Conservation (phyloP, 1,140 invertebrate genomes). For the Kradibia gibbosae region DNA sequence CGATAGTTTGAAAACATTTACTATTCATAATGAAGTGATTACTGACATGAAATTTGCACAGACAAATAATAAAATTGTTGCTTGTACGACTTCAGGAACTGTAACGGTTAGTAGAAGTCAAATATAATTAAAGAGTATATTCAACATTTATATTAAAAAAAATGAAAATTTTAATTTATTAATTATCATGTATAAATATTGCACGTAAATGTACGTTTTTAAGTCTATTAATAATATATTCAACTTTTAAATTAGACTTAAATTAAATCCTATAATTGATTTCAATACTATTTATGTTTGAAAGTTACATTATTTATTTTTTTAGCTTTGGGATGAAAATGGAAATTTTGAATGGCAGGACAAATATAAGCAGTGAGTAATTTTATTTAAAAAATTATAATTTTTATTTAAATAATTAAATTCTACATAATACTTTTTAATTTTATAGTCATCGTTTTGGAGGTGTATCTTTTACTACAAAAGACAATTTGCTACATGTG, state of each 20-base stretch:
- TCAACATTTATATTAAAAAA: background rate
- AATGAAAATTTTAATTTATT: background rate
- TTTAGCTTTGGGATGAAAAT: constrained; percentile 61
- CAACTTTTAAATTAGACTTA: no score
- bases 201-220: background rate
- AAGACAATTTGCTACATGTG: constrained; percentile 57
- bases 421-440: background rate
- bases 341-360: constrained; percentile 52
- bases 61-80: constrained; percentile 60
- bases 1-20: constrained; percentile 60
- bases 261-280: no score
- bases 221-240: constrained; percentile 25
- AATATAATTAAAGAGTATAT: background rate
- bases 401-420: background rate
- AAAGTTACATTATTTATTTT: constrained; percentile 38
- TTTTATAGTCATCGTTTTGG: constrained; percentile 56
- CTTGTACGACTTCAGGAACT: constrained; percentile 60
- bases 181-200: background rate
- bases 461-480: constrained; percentile 60
- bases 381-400: constrained; percentile 18
- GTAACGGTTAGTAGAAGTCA: constrained; percentile 56
- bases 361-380: constrained; percentile 40
- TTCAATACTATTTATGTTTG: constrained; percentile 26
- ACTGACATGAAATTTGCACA: constrained; percentile 62
- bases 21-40: constrained; percentile 57